A percentile compares a stretch with the other conserved stretches of the same genome.
These are phyloP conservation scores for Telenomus remus DNA, from an alignment of 1,140 invertebrate species.

Conservation along the genomic window DNA sequence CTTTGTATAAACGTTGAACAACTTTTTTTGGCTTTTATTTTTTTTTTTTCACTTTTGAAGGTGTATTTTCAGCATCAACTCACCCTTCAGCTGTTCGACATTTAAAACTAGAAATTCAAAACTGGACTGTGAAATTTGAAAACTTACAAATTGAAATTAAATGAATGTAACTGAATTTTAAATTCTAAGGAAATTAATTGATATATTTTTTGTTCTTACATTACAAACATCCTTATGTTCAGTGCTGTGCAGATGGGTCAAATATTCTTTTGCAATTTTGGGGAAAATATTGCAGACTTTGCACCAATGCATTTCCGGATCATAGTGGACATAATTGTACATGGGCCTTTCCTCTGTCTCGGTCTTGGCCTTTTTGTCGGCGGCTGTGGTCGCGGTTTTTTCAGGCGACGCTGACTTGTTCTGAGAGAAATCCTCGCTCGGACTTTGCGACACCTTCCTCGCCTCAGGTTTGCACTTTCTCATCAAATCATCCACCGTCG, in stretches of 20 bases:
- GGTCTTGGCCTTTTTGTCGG: constrained; percentile 71
- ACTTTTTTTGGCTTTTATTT: constrained; percentile 25
- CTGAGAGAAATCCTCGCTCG: constrained; percentile 70
- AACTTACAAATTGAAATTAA: no score
- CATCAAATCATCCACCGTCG: constrained; percentile 71
- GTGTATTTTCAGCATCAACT: neutral
- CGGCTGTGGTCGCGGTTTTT: constrained; percentile 63
- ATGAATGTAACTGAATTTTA: no score
- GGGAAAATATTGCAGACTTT: constrained; percentile 87
- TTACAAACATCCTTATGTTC: constrained; percentile 81
- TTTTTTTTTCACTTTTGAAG: constrained; percentile 33
- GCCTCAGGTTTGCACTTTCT: constrained; percentile 68
- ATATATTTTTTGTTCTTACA: constrained; percentile 64
- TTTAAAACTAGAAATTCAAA: no score
- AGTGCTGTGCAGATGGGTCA: constrained; percentile 87
- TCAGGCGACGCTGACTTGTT: constrained; percentile 67
- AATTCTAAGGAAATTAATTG: neutral
- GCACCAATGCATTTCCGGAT: constrained; percentile 93
- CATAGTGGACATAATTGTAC: constrained; percentile 88
- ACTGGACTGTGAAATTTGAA: no score
- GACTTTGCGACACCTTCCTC: constrained; percentile 66
- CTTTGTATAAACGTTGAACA: constrained; percentile 28
- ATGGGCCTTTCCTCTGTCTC: constrained; percentile 71
- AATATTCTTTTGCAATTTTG: constrained; percentile 87
- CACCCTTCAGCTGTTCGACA: no score